Base-by-base conservation (phyloP, 2,888 invertebrate genomes). In the Gastrophysa polygoni region DNA sequence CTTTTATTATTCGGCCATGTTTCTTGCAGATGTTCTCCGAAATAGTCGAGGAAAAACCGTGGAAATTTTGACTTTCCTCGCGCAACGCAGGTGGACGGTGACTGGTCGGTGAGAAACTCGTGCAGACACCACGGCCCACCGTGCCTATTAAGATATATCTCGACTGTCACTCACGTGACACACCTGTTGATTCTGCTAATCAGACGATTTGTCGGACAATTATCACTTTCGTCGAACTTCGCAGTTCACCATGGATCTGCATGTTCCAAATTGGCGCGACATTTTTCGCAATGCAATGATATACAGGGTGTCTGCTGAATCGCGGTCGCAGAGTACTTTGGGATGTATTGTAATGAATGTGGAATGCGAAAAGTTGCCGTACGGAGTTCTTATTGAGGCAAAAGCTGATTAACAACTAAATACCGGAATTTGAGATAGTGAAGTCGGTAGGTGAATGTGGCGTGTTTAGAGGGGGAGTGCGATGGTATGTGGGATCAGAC, bases 71-170 rank as follows among this genome's bases (percentile, higher is more conserved):
- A 52, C 34, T 58, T 58, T 58, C 43, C 29, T 44, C 58, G 50
- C 58, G 58, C 46, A 34, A 38, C 44, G 34, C 57, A 60, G 59
- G 44, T 56, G 29, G 55, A 64, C 50, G 57, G 57, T 61, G 60
- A 64, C 64, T 64, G 57, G 48, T 18, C 47, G 47, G 34, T 14
- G 24, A 46, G 32, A 43, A 47, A 7, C n/a, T 38, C 11, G 56
- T 21, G 18, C 32, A 28, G 32, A 29, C 17, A 32, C 32, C 20
- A 16, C 38, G 17, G 59, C 17, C 55, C 44, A 32, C n/a, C 48
- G 49, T 49, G 34, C 43, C 52, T 54, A 32, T 54, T 48, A 50
- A 60, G 60, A 54, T 64, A 57, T 64, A 63, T 54, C 61, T 64
- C 34, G 24, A n/a, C 46, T 21, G 14, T 29, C 18, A 11, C 11